Base-by-base conservation (phyloP, 2,113 vertebrate species). In the Edolisoma coerulescens region DNA sequence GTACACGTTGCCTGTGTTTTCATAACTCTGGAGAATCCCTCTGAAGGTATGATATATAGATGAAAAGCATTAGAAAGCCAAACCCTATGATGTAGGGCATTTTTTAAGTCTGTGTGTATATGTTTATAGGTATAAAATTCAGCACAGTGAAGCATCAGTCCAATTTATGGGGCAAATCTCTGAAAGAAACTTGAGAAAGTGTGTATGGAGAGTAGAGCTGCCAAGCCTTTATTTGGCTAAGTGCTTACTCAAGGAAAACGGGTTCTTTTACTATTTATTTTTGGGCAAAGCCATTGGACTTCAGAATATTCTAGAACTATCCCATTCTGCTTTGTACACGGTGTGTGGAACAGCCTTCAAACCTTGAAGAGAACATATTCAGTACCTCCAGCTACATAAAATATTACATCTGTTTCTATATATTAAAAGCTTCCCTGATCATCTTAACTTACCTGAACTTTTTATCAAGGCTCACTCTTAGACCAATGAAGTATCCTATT, bases 381-480 rank as follows among this genome's bases (percentile, higher is more conserved):
- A 57, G 23, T 60, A 41, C 13, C 17, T 82, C 28, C 13, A 70
- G 8, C 44, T 44, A 21, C n/a, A 28, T 68, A 64, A 78, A 77
- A 60, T 20, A 41, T 14, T 84, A 13, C 10, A 18, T 91, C 68
- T 71, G 6, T 63, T 81, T 81, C 49, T 75, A 50, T 14, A 7
- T 26, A 3, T 82, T 67, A 67, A 56, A 39, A 64, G 24, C 10
- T 74, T 21, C 19, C 44, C 39, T 4, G 3, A 18, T 64, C 27
- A 53, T 77, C 32, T 74, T 37, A 57, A 79, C 96, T 94, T 93
- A 97, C 96, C 94, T 90, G 61, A 97, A 94, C 42, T 45, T 92
- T 70, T 93, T 95, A 91, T 96, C 95, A 53, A 95, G 90, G 61
- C 94, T 97, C 45, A 92, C 45, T 92, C 84, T 94, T 53, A 97